A percentile compares a stretch with the other conserved stretches of the same genome.
Evolutionary conservation across 2,797 vertebrate species (phyloP).

Genomic region (Pangasius krempfi): DNA sequence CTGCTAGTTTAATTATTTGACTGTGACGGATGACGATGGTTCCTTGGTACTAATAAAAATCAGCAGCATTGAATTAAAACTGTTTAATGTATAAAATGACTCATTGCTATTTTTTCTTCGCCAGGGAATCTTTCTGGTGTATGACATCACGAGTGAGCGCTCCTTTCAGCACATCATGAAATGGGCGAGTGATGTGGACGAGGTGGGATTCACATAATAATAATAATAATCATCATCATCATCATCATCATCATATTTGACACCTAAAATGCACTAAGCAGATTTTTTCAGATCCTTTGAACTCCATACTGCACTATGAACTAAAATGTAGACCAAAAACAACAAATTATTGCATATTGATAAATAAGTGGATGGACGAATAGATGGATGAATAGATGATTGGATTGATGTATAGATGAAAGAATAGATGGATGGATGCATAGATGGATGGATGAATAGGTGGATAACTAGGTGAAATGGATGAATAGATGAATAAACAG

Average conservation of each 20-base stretch:
- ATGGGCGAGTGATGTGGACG: constrained; percentile 97
- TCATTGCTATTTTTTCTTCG: not conserved
- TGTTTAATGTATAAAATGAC: not conserved
- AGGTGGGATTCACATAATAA: constrained; percentile 76
- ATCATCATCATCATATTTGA: too few relatives aligned
- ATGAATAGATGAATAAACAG: not conserved
- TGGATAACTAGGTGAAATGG: not conserved
- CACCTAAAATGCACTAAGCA: not conserved
- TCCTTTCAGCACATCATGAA: constrained; percentile 99
- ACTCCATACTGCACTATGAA: not conserved
- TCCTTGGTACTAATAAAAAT: not conserved
- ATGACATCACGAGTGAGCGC: constrained; percentile 94
- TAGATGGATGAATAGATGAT: not conserved
- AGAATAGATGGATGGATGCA: too few relatives aligned
- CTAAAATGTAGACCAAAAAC: not conserved
- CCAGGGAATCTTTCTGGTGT: constrained; percentile 89
- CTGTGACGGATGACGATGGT: not conserved
- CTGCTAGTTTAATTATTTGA: not conserved
- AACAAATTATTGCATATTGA: not conserved
- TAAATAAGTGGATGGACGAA: not conserved
- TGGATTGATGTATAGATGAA: not conserved
- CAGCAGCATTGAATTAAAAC: not conserved
- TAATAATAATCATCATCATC: not conserved
- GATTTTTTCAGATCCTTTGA: not conserved
- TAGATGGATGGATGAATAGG: not conserved